A percentile compares a stretch with the other conserved stretches of the same genome.
phyloP scores from a whole-genome alignment of 2,113 vertebrate species.

The Neomonachus schauinslandi region DNA sequence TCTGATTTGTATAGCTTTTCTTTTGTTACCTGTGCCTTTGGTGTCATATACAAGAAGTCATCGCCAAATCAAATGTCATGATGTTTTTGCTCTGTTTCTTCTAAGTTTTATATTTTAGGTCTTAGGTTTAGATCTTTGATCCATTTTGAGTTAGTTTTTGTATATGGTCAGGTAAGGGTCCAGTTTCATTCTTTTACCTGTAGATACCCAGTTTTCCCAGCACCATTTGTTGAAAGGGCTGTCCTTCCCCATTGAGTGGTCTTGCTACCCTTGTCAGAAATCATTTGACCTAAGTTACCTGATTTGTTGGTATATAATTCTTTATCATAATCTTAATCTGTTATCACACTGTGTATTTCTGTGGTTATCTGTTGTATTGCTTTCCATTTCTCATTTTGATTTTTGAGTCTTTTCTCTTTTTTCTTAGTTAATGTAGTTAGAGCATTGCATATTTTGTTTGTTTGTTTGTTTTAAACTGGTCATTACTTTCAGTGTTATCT shows the following conservation, averaged over 20 bases:
- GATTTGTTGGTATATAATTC: not conserved
- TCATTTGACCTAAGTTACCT: not conserved
- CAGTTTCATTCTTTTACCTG: not conserved
- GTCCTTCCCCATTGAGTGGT: not conserved
- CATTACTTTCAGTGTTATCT: not conserved
- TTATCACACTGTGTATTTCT: not conserved
- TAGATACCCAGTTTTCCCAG: not conserved
- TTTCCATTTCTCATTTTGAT: not conserved
- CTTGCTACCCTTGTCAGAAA: not conserved
- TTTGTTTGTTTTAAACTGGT: not conserved
- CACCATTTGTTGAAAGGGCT: not conserved
- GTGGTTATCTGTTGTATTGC: not conserved
- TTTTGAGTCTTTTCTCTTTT: not conserved
- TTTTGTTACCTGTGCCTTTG: not conserved
- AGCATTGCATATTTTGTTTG: not conserved
- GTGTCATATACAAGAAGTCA: not conserved
- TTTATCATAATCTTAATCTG: not conserved
- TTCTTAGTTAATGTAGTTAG: not conserved
- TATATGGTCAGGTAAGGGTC: not conserved
- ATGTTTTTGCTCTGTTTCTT: not conserved
- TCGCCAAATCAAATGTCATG: not conserved
- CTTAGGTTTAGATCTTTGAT: not conserved
- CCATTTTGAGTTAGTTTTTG: not conserved
- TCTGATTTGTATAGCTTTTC: not conserved
- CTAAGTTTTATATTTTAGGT: not conserved